A percentile compares a stretch with the other conserved stretches of the same genome.
phyloP scores from a whole-genome alignment of 2,113 vertebrate genomes.

The Microcebus murinus region DNA sequence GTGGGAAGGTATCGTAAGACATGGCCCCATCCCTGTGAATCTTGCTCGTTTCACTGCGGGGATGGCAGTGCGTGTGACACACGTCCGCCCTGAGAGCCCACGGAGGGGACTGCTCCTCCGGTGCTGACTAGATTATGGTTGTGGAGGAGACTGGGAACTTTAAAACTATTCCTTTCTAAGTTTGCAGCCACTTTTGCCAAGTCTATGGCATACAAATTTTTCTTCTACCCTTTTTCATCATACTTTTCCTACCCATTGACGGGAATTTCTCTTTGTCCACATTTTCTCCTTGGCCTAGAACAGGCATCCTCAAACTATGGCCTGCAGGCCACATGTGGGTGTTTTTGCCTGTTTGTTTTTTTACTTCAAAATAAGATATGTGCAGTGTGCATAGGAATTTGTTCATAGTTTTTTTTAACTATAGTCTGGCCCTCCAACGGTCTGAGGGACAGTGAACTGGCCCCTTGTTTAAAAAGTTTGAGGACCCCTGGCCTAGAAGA shows the following conservation, averaged over 20 bases:
- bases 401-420: too few species aligned
- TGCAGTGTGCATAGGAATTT: too few species aligned
- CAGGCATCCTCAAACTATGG: too few species aligned
- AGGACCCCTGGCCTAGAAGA: not conserved
- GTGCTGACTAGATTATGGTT: not conserved
- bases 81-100: not conserved
- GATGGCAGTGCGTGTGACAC: not conserved
- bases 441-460: too few species aligned
- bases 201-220: not conserved
- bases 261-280: not conserved
- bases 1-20: not conserved
- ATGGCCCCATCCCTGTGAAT: accelerated
- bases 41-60: not conserved
- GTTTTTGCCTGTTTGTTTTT: too few species aligned
- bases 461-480: too few species aligned
- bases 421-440: too few species aligned
- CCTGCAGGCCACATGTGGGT: too few species aligned
- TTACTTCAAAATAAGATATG: too few species aligned
- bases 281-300: not conserved
- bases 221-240: not conserved
- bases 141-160: not conserved
- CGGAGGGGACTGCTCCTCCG: not conserved
- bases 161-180: not conserved
- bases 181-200: not conserved
- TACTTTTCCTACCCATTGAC: not conserved